phyloP scores from a whole-genome alignment of 2,113 vertebrate genomes.

The Megalops atlanticus region DNA sequence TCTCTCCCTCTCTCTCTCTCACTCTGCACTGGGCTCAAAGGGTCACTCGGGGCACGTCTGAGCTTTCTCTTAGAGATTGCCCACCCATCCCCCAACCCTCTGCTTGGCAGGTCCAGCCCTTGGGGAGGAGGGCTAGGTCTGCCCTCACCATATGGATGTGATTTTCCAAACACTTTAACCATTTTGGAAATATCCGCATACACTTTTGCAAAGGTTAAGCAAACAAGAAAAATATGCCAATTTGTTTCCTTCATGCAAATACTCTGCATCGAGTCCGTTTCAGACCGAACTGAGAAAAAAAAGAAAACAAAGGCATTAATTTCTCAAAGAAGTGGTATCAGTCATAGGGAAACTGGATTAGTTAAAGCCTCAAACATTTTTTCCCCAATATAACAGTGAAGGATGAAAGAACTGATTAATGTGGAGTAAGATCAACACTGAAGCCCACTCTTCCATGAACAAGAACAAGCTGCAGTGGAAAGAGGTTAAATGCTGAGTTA shows the following conservation, averaged over 20 bases:
- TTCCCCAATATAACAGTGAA: too few species aligned
- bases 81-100: neutral
- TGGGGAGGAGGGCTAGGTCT: conserved; percentile 33
- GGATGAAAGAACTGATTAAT: too few species aligned
- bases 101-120: conserved; percentile 33
- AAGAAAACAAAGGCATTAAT: conserved; percentile 32
- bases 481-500: too few species aligned
- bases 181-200: conserved; percentile 55
- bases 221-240: conserved; percentile 61
- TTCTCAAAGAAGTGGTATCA: neutral
- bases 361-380: neutral
- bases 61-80: conserved; percentile 4
- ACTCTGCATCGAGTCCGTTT: conserved; percentile 28
- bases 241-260: conserved; percentile 60
- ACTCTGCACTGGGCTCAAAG: neutral
- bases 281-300: conserved; percentile 39
- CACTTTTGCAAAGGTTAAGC: conserved; percentile 61
- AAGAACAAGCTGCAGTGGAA: too few species aligned
- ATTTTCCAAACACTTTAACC: conserved; percentile 53
- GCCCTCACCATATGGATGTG: conserved; percentile 63
- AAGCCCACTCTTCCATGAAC: too few species aligned
- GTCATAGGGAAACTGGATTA: neutral
- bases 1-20: neutral
- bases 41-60: neutral
- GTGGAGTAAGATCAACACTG: too few species aligned